Evolutionary conservation across 2,888 invertebrate species (phyloP).

Genomic region (Drosophila prolongata): DNA sequence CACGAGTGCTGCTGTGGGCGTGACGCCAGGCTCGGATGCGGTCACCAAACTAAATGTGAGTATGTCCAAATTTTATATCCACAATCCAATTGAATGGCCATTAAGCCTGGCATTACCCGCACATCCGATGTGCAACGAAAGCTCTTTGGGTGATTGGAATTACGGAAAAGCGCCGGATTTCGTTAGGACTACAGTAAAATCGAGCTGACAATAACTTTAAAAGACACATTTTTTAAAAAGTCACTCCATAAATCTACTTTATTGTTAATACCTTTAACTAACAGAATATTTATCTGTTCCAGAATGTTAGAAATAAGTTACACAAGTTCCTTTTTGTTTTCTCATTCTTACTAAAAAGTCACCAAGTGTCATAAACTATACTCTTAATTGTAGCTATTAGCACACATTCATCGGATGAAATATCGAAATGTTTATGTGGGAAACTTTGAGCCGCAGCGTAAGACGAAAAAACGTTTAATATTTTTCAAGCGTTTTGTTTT

Average conservation of each 20-base stretch:
- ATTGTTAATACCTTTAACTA: too few species aligned
- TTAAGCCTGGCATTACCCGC: conserved; percentile 22
- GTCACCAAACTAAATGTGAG: conserved; percentile 61
- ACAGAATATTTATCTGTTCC: too few species aligned
- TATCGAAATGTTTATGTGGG: conserved; percentile 25
- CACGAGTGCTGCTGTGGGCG: conserved; percentile 52
- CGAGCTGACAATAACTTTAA: neutral
- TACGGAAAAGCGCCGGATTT: neutral
- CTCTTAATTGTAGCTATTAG: conserved; percentile 5
- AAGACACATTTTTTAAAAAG: neutral
- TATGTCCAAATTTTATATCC: conserved; percentile 27
- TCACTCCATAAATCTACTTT: too few species aligned
- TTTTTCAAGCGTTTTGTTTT: too few species aligned
- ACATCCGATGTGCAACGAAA: conserved; percentile 24
- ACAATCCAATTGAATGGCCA: conserved; percentile 15
- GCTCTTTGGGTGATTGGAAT: conserved; percentile 31
- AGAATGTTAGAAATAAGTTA: too few species aligned
- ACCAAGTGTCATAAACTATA: conserved; percentile 5
- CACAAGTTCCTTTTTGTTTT: too few species aligned
- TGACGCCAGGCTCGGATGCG: conserved; percentile 32
- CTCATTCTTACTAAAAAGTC: neutral
- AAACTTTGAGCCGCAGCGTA: neutral
- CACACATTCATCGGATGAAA: neutral
- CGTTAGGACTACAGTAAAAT: neutral
- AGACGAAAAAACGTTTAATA: neutral